These are phyloP conservation scores for Sebastes jordani DNA, from an alignment of 2,797 vertebrate genomes.

Conservation along the genomic window DNA sequence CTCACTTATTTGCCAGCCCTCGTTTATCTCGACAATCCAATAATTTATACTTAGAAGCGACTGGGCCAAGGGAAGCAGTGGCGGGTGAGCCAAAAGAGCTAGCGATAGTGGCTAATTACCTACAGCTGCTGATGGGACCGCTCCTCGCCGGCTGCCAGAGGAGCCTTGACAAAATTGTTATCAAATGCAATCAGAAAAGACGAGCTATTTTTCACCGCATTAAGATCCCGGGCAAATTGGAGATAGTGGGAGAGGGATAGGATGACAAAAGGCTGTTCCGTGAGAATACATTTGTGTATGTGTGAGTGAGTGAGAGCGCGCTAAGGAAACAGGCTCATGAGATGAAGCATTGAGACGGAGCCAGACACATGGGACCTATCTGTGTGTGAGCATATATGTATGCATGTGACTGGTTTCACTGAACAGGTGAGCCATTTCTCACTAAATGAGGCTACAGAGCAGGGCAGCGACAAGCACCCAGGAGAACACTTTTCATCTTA, in stretches of 20 bases:
- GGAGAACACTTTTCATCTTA: slow-evolving; percentile 40
- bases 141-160: slow-evolving; percentile 76
- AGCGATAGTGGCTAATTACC: slow-evolving; percentile 87
- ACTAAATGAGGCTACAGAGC: slow-evolving; percentile 46
- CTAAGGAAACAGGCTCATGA: slow-evolving; percentile 14
- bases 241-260: slow-evolving; percentile 27
- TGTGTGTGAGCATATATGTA: slow-evolving; percentile 1
- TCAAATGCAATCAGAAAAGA: slow-evolving; percentile 83
- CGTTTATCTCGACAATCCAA: slow-evolving; percentile 79
- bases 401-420: neutral
- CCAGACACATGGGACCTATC: slow-evolving; percentile 8
- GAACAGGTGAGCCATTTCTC: slow-evolving; percentile 45
- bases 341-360: neutral
- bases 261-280: slow-evolving; percentile 17
- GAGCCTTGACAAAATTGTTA: slow-evolving; percentile 84
- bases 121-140: slow-evolving; percentile 89
- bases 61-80: slow-evolving; percentile 73
- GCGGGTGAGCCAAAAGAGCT: slow-evolving; percentile 84
- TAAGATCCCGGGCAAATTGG: slow-evolving; percentile 65
- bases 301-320: slow-evolving; percentile 7
- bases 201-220: slow-evolving; percentile 72
- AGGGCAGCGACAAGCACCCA: slow-evolving; percentile 20
- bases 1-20: slow-evolving; percentile 62
- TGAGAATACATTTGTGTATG: slow-evolving; percentile 14
- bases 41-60: slow-evolving; percentile 79